These are phyloP conservation scores for Rhizomys pruinosus DNA, from an alignment of 2,113 vertebrate species.

Conservation along the genomic window DNA sequence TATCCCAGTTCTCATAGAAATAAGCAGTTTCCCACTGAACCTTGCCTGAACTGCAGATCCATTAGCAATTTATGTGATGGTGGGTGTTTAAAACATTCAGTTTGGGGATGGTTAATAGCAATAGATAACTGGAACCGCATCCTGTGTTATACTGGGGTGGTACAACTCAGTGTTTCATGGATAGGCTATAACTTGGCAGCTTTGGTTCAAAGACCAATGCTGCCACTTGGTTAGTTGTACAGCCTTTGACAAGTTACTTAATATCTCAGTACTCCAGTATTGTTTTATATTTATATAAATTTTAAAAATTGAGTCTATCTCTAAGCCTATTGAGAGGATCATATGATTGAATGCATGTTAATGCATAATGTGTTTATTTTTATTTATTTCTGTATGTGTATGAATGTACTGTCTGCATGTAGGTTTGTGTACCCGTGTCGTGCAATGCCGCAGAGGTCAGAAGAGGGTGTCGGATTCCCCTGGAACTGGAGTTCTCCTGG, in stretches of 20 bases:
- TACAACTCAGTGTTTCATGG: background rate
- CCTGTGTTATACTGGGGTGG: background rate
- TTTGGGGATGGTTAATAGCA: background rate
- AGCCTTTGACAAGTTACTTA: background rate
- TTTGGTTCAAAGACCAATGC: background rate
- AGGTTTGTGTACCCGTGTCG: no score
- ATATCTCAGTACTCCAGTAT: background rate
- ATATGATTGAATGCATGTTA: conserved; percentile 21
- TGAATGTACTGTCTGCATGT: no score
- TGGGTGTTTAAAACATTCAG: background rate
- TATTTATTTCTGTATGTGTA: no score
- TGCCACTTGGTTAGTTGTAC: background rate
- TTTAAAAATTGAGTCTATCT: background rate
- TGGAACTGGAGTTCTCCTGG: no score
- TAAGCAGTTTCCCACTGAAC: background rate
- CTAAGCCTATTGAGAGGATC: background rate
- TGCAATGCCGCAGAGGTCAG: no score
- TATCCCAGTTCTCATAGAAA: background rate
- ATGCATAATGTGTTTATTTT: background rate
- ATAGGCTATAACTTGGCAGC: background rate
- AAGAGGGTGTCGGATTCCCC: no score
- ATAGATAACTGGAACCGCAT: background rate
- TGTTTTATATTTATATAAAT: conserved; percentile 7
- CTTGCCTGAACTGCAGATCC: background rate
- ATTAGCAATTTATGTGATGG: background rate